Percentiles rank a stretch among this genome's conserved stretches.
phyloP scores from a whole-genome alignment of 92 coral and sea anemone genomes.

The Porites cylindrica region DNA sequence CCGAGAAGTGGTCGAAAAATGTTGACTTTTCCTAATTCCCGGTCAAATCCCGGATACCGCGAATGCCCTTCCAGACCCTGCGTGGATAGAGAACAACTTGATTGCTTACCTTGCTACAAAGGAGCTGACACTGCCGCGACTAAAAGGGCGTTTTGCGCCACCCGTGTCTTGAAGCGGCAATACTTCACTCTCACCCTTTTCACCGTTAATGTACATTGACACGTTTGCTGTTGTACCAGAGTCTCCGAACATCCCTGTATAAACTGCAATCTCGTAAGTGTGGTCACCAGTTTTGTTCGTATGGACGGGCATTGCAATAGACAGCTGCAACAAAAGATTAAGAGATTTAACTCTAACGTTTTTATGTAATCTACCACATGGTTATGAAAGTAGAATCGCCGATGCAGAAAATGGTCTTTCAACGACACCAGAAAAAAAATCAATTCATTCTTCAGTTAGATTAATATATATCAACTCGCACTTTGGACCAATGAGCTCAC shows the following conservation, averaged over 20 bases:
- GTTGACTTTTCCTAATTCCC: no score
- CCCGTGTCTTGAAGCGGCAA: slow-evolving; percentile 64
- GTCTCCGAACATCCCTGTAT: slow-evolving; percentile 79
- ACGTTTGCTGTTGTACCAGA: slow-evolving; percentile 94
- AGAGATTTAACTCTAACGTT: no score
- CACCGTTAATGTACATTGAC: slow-evolving; percentile 73
- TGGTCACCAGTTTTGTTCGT: slow-evolving; percentile 48
- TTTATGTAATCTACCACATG: no score
- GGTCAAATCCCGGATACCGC: no score
- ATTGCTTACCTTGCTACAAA: slow-evolving; percentile 47
- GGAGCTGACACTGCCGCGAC: slow-evolving; percentile 72
- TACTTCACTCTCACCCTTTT: slow-evolving; percentile 67
- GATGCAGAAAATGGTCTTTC: no score
- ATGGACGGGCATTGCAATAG: slow-evolving; percentile 33
- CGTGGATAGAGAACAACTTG: not conserved
- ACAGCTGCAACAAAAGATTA: not conserved
- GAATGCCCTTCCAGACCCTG: no score
- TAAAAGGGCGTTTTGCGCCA: slow-evolving; percentile 59
- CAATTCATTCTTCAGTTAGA: no score
- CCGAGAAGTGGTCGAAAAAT: no score
- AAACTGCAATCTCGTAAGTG: slow-evolving; percentile 79
- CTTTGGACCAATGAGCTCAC: no score
- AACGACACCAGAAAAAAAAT: no score
- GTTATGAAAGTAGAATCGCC: no score
- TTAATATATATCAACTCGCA: no score